A percentile compares a stretch with the other conserved stretches of the same genome.
phyloP scores from a whole-genome alignment of 2,113 vertebrate genomes.

The Steatornis caripensis region DNA sequence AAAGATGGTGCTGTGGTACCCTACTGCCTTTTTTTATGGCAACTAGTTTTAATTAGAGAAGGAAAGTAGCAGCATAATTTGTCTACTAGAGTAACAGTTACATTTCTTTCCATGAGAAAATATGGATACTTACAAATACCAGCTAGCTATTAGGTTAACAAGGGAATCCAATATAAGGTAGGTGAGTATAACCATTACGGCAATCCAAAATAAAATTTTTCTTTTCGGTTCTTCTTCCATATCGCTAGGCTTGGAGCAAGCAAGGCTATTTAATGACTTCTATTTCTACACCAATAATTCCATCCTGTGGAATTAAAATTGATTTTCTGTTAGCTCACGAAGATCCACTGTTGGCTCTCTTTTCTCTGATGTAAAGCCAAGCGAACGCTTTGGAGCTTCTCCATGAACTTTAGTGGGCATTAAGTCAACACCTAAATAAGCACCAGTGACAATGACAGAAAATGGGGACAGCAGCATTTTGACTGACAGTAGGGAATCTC shows the following conservation, averaged over 20 bases:
- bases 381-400: not conserved
- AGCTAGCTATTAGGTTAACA: constrained; percentile 7
- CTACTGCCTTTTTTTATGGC: not conserved
- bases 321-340: constrained; percentile 68
- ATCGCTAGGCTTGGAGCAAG: not conserved
- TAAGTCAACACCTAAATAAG: not conserved
- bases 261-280: constrained; percentile 14
- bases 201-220: not conserved
- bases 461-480: not conserved
- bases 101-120: not conserved
- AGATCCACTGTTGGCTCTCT: constrained; percentile 30
- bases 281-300: constrained; percentile 63
- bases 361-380: not conserved
- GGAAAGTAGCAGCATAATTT: not conserved
- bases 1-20: not conserved
- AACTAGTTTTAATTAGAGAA: constrained; percentile 11
- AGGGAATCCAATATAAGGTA: not conserved
- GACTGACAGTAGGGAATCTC: not conserved
- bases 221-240: not conserved
- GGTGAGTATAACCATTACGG: not conserved
- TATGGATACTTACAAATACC: not conserved
- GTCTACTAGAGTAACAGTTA: not conserved
- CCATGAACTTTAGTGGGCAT: not conserved
- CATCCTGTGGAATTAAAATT: constrained; percentile 66
- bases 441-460: not conserved